phyloP scores from a whole-genome alignment of 2,797 vertebrate genomes.

The Gallirallus australis region DNA sequence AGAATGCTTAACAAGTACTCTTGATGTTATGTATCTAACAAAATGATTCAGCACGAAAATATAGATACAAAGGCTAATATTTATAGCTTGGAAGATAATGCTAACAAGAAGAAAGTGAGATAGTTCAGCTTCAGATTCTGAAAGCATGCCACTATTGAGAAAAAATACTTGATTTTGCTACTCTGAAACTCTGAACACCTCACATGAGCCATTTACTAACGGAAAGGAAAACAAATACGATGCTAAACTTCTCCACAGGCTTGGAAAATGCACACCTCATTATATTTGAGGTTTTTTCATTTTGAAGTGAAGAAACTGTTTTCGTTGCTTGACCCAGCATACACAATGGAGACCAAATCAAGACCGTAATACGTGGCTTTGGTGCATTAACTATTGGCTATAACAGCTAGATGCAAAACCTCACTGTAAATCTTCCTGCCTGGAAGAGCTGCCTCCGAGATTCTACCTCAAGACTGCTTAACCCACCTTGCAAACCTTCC shows the following conservation, averaged over 20 bases:
- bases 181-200: not conserved
- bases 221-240: not conserved
- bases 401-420: not conserved
- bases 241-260: not conserved
- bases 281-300: not conserved
- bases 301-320: not conserved
- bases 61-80: not conserved
- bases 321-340: not conserved
- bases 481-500: not conserved
- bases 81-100: slow-evolving; percentile 7
- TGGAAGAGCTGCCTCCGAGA: not conserved
- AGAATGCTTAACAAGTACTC: not conserved
- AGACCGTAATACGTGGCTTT: not conserved
- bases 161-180: not conserved
- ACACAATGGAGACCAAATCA: not conserved
- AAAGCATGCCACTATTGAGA: not conserved
- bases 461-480: not conserved
- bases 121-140: not conserved
- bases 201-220: not conserved
- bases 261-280: not conserved
- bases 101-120: not conserved
- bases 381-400: not conserved
- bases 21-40: not conserved
- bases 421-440: not conserved
- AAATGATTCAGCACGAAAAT: slow-evolving; percentile 7